phyloP scores from a whole-genome alignment of 2,888 invertebrate genomes.

The Sesia bembeciformis region DNA sequence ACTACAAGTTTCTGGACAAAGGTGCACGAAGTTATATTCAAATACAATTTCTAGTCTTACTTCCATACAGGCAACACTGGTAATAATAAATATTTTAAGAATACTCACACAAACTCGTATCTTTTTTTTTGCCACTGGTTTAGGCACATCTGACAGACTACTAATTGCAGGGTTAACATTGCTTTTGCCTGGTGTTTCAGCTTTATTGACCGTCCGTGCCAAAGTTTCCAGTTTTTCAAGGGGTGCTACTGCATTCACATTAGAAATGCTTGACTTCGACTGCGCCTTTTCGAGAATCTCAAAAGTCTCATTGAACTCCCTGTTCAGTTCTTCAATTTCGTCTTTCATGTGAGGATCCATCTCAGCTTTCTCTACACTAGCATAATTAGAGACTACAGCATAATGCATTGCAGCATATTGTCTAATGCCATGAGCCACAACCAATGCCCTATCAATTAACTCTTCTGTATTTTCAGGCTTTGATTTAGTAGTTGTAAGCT shows the following conservation, averaged over 20 bases:
- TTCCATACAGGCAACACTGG: too few species aligned
- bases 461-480: conserved; percentile 42
- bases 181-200: background rate
- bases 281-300: conserved; percentile 36
- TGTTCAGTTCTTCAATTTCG: conserved; percentile 59
- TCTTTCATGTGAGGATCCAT: conserved; percentile 47
- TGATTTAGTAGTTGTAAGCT: conserved; percentile 31
- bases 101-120: conserved; percentile 49
- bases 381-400: background rate
- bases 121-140: conserved; percentile 60
- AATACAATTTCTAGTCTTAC: too few species aligned
- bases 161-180: background rate
- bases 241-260: conserved; percentile 6
- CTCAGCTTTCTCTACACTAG: conserved; percentile 20
- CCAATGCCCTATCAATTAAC: conserved; percentile 76
- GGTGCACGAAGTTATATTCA: too few species aligned
- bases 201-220: background rate
- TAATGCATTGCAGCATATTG: conserved; percentile 66
- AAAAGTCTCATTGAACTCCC: conserved; percentile 59
- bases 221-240: conserved; percentile 17
- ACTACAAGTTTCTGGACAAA: too few species aligned
- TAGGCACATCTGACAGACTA: conserved; percentile 17
- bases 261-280: background rate
- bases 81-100: background rate
- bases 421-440: conserved; percentile 81